These are phyloP conservation scores for Mus spicilegus DNA, from an alignment of 2,113 vertebrate species.

Conservation along the genomic window DNA sequence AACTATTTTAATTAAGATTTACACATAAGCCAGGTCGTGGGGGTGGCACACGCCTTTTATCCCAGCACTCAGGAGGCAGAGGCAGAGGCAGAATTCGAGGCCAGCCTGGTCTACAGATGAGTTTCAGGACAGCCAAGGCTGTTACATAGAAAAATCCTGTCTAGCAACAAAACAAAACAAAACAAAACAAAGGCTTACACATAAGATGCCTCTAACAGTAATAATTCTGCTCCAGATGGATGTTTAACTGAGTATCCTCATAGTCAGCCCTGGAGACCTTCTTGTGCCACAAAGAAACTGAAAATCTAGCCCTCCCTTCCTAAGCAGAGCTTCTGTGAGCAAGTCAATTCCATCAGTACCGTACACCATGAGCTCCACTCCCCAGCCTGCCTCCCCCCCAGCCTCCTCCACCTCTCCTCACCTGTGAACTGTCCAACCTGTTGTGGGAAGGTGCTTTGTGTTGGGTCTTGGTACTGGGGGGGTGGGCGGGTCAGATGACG, in stretches of 20 bases:
- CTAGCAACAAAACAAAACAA: background rate
- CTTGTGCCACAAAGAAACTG: background rate
- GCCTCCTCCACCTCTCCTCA: slow-evolving; percentile 51
- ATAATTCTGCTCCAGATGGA: background rate
- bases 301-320: background rate
- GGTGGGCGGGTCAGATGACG: slow-evolving; percentile 95
- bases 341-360: background rate
- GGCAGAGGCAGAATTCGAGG: background rate
- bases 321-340: background rate
- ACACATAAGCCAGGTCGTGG: background rate
- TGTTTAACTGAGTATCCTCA: background rate
- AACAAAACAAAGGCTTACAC: slow-evolving; percentile 14
- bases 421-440: slow-evolving; percentile 94
- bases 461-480: slow-evolving; percentile 97
- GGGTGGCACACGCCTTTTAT: background rate
- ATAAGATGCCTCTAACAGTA: slow-evolving; percentile 18
- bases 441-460: slow-evolving; percentile 92
- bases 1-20: background rate
- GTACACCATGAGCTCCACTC: no score
- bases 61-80: background rate
- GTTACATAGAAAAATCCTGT: background rate
- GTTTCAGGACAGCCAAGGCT: background rate
- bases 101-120: background rate
- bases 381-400: background rate
- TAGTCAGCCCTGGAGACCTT: background rate